Base-by-base conservation (phyloP, 2,888 invertebrate species). In the Andrena bucephala region DNA sequence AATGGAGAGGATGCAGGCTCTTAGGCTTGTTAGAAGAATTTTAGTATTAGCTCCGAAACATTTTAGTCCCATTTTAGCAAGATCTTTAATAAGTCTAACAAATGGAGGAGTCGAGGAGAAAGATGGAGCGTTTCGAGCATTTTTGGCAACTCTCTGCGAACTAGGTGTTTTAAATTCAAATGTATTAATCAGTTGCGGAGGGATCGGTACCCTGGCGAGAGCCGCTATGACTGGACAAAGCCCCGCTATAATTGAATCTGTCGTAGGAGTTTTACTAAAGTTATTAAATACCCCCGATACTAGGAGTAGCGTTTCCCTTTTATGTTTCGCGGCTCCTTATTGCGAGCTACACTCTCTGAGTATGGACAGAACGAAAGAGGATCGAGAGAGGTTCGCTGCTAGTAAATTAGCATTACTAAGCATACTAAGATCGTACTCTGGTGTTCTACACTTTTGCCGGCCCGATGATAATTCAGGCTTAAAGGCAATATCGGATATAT, bases 311-410 rank as follows among this genome's bases (percentile, higher is more conserved):
- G 96, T 98, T 36, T 97, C 98, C 93, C 95, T 99, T 77, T 96
- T 98, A 93, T 97, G 97, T 94, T 95, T 99, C 67, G 96, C 98
- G 77, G 98, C 99, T 20, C 99, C 99, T 0, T 98, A 99, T 93
- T 98, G 99, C 91, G 99, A 99, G 94, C 97, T 98, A 92, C 98
- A 98, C 93, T 90, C 92, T 0, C 81, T 88, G 31, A 89, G 85
- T 7, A 83, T 89, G 16, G 93, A 93, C 6, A 89, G 92, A 66
- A 89, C 92, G 6, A 94, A 95, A 71, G 95, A 95, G 52, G 95
- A 95, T 77, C 96, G 97, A 63, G 98, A 97, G 93, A 96, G 97
- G 89, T 97, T 98, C 92, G 96, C 97, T 36, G 97, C 98, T 90
- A 98, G 98, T 90, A 96, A 98, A 79, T 94, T 98, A 81, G 98